These are phyloP conservation scores for Polypterus senegalus DNA, from an alignment of 2,113 vertebrate genomes.

Conservation along the genomic window DNA sequence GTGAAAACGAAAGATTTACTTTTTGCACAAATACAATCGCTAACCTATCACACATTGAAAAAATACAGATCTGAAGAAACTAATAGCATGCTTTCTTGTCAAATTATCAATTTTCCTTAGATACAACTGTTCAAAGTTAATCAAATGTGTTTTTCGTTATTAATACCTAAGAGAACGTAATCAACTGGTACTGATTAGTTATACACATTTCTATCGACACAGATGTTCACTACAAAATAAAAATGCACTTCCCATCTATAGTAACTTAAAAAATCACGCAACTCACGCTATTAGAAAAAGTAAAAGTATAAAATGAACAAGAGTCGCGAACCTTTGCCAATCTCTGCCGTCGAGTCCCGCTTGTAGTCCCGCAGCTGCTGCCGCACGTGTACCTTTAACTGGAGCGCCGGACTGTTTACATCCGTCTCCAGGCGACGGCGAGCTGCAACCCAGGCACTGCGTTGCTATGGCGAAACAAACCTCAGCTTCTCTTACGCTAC, in stretches of 20 bases:
- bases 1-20: too few species aligned
- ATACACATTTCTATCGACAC: neutral
- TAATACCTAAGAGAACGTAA: too few species aligned
- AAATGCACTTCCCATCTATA: neutral
- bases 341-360: neutral
- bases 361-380: neutral
- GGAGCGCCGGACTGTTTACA: neutral
- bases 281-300: neutral
- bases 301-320: neutral
- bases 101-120: too few species aligned
- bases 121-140: too few species aligned
- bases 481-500: neutral
- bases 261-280: neutral
- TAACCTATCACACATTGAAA: too few species aligned
- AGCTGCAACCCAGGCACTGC: neutral
- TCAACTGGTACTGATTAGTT: too few species aligned
- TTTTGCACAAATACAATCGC: too few species aligned
- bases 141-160: too few species aligned
- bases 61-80: too few species aligned
- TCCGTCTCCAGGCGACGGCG: neutral
- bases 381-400: neutral
- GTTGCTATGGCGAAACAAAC: neutral
- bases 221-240: neutral
- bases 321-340: neutral
- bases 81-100: too few species aligned